Evolutionary conservation across 2,113 vertebrate species (phyloP), one percentile per base, ranked within the genome.

Genomic region (Reinhardtius hippoglossoides): DNA sequence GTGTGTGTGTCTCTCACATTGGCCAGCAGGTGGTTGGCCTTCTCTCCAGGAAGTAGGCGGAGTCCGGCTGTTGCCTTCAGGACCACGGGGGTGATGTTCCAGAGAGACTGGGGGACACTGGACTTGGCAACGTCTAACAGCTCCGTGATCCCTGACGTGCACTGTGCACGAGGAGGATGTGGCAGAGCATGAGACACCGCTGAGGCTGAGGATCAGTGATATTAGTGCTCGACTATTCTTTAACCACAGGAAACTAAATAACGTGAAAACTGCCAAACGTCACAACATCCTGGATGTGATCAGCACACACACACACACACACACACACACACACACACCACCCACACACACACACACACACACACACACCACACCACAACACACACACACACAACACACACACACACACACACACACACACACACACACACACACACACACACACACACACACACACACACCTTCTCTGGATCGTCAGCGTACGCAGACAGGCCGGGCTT

Each of bases 31-130:
- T 94, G 94, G 35, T 94, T 85, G 50, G 98, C 96, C 80, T 98
- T 97, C 83, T 96, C 94, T 86, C 94, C 96, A 0, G 96, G 96
- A 64, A 99, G 90, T 10, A 99, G 92, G 5, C 97, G 94, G 48
- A 99, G 92, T 13, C 97, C 97, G 18, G 98, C 97, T 0, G 97
- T 99, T 61, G 98, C 98, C 90, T 95, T 97, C 64, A 99, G 94
- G 15, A 97, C 95, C 73, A 98, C 70, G 0, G 97, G 96, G 21
- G 97, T 98, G 37, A 76, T 89, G 69, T 87, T 93, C 96, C 97
- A 97, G 62, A 94, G 63, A 12, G 91, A 77, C 26, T 86, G 31
- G 3, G 97, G 97, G 61, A 99, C 66, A 8, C 88, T 93, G 67
- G 93, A 82, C 90, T 96, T 95, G 0, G 98, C 98, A 70, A 96